Evolutionary conservation across 92 coral and sea anemone species (phyloP).

Genomic region (Porites evermanni): DNA sequence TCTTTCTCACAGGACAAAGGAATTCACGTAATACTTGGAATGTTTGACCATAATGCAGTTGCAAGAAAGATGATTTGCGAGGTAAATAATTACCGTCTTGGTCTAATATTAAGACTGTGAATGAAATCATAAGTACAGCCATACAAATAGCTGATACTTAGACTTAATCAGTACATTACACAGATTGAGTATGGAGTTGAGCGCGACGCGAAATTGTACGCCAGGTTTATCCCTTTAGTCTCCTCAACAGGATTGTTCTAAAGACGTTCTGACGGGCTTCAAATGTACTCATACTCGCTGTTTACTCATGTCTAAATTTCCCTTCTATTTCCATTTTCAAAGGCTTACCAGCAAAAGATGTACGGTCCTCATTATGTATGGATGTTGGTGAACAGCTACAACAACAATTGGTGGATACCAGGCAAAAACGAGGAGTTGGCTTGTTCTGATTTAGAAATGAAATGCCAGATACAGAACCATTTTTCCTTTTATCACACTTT

Average conservation of each 20-base stretch:
- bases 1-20: constrained; percentile 71
- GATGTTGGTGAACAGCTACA: constrained; percentile 66
- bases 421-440: constrained; percentile 58
- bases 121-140: too few relatives aligned
- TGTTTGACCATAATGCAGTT: constrained; percentile 53
- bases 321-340: background rate
- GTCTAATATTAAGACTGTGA: too few relatives aligned
- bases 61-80: constrained; percentile 88
- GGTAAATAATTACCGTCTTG: constrained; percentile 45
- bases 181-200: too few relatives aligned
- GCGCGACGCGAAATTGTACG: too few relatives aligned
- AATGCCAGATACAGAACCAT: constrained; percentile 84
- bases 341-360: constrained; percentile 85
- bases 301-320: too few relatives aligned
- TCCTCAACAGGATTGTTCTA: background rate
- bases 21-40: constrained; percentile 82
- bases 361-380: constrained; percentile 97
- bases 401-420: constrained; percentile 85
- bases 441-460: constrained; percentile 88
- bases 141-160: too few relatives aligned
- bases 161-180: too few relatives aligned
- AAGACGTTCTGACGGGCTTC: background rate
- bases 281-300: too few relatives aligned
- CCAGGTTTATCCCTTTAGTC: too few relatives aligned
- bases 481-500: constrained; percentile 47